Evolutionary conservation across 2,113 vertebrate species (phyloP).

Genomic region (Eulemur macaco): DNA sequence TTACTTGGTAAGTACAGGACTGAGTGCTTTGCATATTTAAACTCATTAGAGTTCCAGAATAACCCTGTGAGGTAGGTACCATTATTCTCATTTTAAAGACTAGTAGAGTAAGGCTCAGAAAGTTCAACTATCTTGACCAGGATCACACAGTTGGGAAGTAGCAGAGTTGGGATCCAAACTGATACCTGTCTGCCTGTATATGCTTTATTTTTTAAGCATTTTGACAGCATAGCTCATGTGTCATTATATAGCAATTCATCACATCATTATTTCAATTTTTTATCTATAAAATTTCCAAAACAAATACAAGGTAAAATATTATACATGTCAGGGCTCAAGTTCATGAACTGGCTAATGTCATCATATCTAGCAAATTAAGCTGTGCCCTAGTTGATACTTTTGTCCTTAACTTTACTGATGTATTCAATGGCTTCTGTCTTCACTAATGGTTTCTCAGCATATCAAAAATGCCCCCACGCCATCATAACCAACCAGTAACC

Average conservation of each 20-base stretch:
- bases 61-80: not conserved
- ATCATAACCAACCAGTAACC: not conserved
- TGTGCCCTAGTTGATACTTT: not conserved
- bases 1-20: not conserved
- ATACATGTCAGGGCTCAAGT: not conserved
- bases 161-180: not conserved
- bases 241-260: not conserved
- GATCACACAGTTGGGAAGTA: not conserved
- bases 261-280: constrained; percentile 13
- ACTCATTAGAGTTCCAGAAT: not conserved
- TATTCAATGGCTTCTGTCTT: constrained; percentile 46
- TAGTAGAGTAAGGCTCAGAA: not conserved
- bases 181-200: not conserved
- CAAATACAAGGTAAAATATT: constrained; percentile 11
- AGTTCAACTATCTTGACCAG: not conserved
- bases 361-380: not conserved
- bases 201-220: constrained; percentile 11
- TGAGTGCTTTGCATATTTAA: constrained; percentile 28
- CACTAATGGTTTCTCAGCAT: not conserved
- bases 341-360: constrained; percentile 32
- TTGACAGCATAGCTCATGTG: not conserved
- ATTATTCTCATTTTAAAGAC: constrained; percentile 39
- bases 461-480: not conserved
- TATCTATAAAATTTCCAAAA: constrained; percentile 46
- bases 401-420: constrained; percentile 28